Evolutionary conservation across 2,797 vertebrate genomes (phyloP).

Genomic region (Neomorphus geoffroyi): DNA sequence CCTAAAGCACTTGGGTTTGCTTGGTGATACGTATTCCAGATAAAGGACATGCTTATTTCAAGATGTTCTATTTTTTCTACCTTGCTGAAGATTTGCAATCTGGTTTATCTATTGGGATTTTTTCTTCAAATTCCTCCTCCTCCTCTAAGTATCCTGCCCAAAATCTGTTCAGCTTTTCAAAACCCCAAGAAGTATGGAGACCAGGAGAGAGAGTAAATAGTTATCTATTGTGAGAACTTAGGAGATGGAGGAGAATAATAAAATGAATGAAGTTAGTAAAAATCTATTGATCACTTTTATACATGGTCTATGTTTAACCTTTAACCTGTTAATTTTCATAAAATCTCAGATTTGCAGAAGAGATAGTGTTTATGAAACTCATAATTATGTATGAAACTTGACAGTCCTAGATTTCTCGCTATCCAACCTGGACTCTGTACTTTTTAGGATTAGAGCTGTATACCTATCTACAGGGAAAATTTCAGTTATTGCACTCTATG

Average conservation of each 20-base stretch:
- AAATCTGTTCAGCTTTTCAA: conserved; percentile 2
- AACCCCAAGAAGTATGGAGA: neutral
- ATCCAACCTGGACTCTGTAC: neutral
- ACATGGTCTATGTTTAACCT: neutral
- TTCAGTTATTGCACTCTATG: neutral
- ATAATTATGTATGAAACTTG: neutral
- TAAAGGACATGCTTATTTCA: neutral
- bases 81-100: neutral
- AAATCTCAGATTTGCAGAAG: neutral
- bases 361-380: neutral
- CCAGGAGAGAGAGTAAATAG: neutral
- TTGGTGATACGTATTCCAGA: neutral
- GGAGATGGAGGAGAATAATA: neutral
- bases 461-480: neutral
- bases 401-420: neutral
- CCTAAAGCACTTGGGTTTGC: neutral
- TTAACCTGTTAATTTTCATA: neutral
- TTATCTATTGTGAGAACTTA: neutral
- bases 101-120: neutral
- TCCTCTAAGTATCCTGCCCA: neutral
- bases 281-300: neutral
- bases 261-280: neutral
- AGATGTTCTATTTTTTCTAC: neutral
- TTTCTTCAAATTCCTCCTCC: neutral
- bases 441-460: neutral